Evolutionary conservation across 2,888 invertebrate genomes (phyloP).

Genomic region (Caenorhabditis wallacei): DNA sequence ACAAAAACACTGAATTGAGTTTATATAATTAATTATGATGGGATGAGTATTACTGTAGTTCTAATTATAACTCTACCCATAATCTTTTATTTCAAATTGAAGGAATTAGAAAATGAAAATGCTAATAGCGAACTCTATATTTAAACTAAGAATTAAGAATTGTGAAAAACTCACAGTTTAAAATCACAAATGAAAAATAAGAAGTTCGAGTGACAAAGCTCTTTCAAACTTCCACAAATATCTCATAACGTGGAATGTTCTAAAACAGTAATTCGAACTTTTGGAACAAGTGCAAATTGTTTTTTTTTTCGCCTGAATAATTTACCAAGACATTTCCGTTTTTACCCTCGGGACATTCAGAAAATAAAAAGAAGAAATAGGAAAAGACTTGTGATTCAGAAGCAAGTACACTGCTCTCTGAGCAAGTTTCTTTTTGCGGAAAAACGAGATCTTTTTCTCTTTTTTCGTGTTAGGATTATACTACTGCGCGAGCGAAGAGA

Average conservation of each 20-base stretch:
- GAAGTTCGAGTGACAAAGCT: neutral
- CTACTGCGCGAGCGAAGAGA: conserved; percentile 18
- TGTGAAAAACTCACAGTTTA: neutral
- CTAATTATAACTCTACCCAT: no score
- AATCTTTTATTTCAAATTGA: no score
- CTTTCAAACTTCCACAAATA: neutral
- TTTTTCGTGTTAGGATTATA: conserved; percentile 32
- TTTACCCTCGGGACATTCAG: conserved; percentile 12
- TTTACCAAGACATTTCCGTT: conserved; percentile 17
- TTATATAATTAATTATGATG: no score
- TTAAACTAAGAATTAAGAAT: neutral
- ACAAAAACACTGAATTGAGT: no score
- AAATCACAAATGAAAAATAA: no score
- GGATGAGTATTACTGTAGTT: no score
- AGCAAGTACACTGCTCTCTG: conserved; percentile 30
- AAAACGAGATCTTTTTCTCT: conserved; percentile 37
- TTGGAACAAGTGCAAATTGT: conserved; percentile 4
- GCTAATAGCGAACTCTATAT: no score
- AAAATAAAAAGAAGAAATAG: conserved; percentile 19
- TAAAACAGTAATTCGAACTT: neutral
- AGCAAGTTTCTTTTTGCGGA: conserved; percentile 29
- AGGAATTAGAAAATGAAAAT: no score
- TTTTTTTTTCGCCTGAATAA: conserved; percentile 26
- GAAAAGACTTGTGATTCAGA: conserved; percentile 48
- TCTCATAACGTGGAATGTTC: neutral